Base-by-base conservation (phyloP, 2,797 vertebrate genomes). In the Gobio occitaniae region DNA sequence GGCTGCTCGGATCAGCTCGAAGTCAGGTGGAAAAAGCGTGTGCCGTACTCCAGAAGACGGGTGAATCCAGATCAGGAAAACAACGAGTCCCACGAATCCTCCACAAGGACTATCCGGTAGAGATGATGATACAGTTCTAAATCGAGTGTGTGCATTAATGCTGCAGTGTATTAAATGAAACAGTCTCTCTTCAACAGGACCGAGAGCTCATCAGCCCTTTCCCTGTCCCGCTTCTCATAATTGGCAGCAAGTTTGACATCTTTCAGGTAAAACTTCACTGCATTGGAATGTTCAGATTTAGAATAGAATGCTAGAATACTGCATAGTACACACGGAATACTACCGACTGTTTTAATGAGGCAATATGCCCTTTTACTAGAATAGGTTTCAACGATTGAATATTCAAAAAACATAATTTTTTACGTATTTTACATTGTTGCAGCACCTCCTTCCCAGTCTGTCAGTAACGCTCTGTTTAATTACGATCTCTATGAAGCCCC, bases 211-310 rank as follows among this genome's bases (percentile, higher is more conserved):
- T 98, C 90, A 97, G 96, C 87, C 97, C 97, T 17, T 99, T 99
- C 91, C 97, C 97, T 86, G 93, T 97, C 89, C 97, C 98, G 71
- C 93, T 99, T 90, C 93, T 99, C 85, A 96, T 99, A 89, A 95
- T 98, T 70, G 98, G 98, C 92, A 99, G 96, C 94, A 99, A 99
- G 92, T 99, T 97, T 1, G 98, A 99, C 91, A 87, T 97, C 88
- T 99, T 99, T 93, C 96, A 99, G 94, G 98, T 99, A 96, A 93
- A 89, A 86, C 25, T 52, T 50, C 0, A n/a, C 48, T 6, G 6
- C 36, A 32, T 79, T 48, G 16, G 2, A n/a, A 13, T 16, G 6
- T n/a, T 72, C 2, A 25, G 25, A 32, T 32, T 65, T 2, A 29
- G 25, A 63, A 63, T 29, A 6, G 59, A 63, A 15, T 65, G 5